These are phyloP conservation scores for Bombus superbus DNA, from an alignment of 1,140 invertebrate genomes.

Conservation along the genomic window DNA sequence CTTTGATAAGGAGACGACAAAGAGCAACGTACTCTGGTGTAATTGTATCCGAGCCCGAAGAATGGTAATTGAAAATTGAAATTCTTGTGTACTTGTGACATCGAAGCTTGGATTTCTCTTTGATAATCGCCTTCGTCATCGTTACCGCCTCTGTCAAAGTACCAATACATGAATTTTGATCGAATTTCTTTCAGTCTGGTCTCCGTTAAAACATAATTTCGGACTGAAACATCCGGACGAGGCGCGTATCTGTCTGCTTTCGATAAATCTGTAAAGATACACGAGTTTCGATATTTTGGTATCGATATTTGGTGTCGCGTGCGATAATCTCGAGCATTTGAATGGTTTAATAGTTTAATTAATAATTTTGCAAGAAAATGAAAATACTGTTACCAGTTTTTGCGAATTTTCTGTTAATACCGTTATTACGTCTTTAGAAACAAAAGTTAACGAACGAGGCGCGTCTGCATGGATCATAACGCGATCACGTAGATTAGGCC, in stretches of 20 bases:
- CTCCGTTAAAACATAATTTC: conserved; percentile 85
- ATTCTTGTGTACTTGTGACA: conserved; percentile 93
- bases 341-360: neutral
- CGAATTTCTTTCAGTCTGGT: conserved; percentile 87
- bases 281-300: neutral
- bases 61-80: conserved; percentile 96
- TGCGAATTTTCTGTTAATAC: neutral
- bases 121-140: conserved; percentile 91
- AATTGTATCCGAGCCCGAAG: conserved; percentile 96
- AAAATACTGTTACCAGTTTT: too few relatives aligned
- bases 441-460: neutral
- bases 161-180: conserved; percentile 92
- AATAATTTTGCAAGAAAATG: neutral
- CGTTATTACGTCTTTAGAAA: too few relatives aligned
- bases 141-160: conserved; percentile 90
- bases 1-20: neutral
- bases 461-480: neutral
- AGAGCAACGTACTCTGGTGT: conserved; percentile 89
- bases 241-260: conserved; percentile 81
- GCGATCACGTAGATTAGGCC: neutral
- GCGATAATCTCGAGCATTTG: neutral
- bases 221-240: conserved; percentile 73
- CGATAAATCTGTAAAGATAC: conserved; percentile 68
- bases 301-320: neutral
- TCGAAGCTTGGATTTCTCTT: conserved; percentile 91